Evolutionary conservation across 2,888 invertebrate species (phyloP).

Genomic region (Caenorhabditis japonica): DNA sequence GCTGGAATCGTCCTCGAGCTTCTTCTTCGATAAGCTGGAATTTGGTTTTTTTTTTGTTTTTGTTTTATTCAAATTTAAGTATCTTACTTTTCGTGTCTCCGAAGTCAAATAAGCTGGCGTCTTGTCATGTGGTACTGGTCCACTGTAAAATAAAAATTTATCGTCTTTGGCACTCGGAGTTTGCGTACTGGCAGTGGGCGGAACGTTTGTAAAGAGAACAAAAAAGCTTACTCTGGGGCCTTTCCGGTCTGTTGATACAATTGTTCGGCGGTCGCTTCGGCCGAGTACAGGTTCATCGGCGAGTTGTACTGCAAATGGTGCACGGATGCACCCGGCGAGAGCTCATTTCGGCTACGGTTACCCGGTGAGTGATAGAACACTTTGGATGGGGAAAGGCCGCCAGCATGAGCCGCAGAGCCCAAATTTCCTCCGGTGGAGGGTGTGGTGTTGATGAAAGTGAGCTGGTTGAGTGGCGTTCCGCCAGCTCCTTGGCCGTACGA

Average conservation of each 20-base stretch:
- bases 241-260: conserved; percentile 69
- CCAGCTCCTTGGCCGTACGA: conserved; percentile 52
- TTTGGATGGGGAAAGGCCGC: conserved; percentile 32
- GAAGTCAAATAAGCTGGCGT: conserved; percentile 61
- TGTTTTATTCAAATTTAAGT: conserved; percentile 7
- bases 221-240: conserved; percentile 47
- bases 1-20: conserved; percentile 55
- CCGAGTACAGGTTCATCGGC: conserved; percentile 73
- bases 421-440: background rate
- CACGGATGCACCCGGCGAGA: conserved; percentile 69
- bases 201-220: too few species aligned
- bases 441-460: conserved; percentile 59
- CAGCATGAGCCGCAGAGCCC: background rate
- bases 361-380: conserved; percentile 63
- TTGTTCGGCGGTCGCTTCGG: conserved; percentile 72
- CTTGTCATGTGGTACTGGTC: conserved; percentile 43
- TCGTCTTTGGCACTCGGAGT: background rate
- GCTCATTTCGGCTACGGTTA: conserved; percentile 62
- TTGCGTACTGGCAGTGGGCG: too few species aligned
- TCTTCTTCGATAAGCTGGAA: conserved; percentile 65
- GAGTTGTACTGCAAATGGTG: conserved; percentile 76
- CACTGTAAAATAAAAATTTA: conserved; percentile 26
- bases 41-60: background rate
- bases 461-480: conserved; percentile 60
- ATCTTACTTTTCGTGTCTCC: conserved; percentile 55